Evolutionary conservation across 2,888 invertebrate species (phyloP).

Genomic region (Chalcis sispes): DNA sequence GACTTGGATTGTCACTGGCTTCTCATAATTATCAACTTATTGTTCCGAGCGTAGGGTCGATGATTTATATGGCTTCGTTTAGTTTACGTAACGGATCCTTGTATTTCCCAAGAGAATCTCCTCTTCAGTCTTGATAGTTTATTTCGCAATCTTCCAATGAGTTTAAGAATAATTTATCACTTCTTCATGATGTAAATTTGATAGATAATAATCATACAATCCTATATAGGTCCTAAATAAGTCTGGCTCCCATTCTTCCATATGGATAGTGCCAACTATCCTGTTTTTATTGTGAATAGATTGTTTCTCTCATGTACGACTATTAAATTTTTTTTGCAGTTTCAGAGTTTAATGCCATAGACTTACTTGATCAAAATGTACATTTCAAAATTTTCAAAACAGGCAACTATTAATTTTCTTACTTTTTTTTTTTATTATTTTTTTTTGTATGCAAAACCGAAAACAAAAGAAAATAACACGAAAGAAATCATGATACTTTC

Average conservation of each 20-base stretch:
- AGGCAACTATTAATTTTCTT: conserved; percentile 20
- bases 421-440: not conserved
- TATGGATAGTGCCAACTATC: conserved; percentile 26
- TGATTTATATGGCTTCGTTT: conserved; percentile 3
- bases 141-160: conserved; percentile 6
- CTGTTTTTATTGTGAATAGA: conserved; percentile 16
- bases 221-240: conserved; percentile 13
- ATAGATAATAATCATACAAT: conserved; percentile 7
- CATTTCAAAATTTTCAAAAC: conserved; percentile 64
- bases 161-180: conserved; percentile 17
- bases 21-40: conserved; percentile 37
- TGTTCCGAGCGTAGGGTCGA: conserved; percentile 6
- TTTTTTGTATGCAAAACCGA: conserved; percentile 24
- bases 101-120: conserved; percentile 13
- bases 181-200: conserved; percentile 31
- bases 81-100: conserved; percentile 3
- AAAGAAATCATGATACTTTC: conserved; percentile 35
- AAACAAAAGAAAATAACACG: conserved; percentile 22
- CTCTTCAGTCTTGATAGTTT: conserved; percentile 30
- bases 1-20: conserved; percentile 67
- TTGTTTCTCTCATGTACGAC: conserved; percentile 9
- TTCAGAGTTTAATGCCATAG: conserved; percentile 65
- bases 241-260: conserved; percentile 49
- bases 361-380: conserved; percentile 76
- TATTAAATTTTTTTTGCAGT: conserved; percentile 34